Evolutionary conservation across 2,888 invertebrate genomes (phyloP).

Genomic region (Drosophila buzzatii): DNA sequence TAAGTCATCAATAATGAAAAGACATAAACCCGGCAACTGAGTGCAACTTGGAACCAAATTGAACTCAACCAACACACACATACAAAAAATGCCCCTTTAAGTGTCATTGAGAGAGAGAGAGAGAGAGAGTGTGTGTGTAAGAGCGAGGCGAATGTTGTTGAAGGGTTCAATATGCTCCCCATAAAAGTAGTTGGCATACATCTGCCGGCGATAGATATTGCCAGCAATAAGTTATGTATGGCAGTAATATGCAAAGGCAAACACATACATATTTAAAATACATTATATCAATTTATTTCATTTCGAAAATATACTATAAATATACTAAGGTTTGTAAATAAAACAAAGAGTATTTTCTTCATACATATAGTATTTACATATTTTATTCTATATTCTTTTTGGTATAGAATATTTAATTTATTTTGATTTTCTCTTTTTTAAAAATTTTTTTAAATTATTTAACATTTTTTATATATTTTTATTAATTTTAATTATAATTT

Average conservation of each 20-base stretch:
- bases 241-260: background rate
- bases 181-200: constrained; percentile 25
- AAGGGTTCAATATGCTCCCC: constrained; percentile 37
- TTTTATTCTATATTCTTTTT: background rate
- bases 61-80: constrained; percentile 23
- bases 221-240: background rate
- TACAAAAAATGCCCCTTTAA: constrained; percentile 20
- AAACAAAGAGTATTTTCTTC: background rate
- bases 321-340: background rate
- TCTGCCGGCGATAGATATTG: background rate
- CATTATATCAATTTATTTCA: background rate
- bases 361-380: background rate
- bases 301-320: background rate
- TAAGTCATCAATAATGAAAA: constrained; percentile 82
- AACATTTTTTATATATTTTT: no score
- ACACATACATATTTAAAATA: background rate
- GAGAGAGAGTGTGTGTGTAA: background rate
- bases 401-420: no score
- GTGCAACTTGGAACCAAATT: constrained; percentile 40
- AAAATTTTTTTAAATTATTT: background rate
- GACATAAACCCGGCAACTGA: constrained; percentile 66
- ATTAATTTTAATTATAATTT: no score
- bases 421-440: no score
- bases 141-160: constrained; percentile 35
- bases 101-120: constrained; percentile 23